A percentile compares a stretch with the other conserved stretches of the same genome.
These are phyloP conservation scores for Julus scanicus DNA, from an alignment of 2,888 invertebrate genomes.

Conservation along the genomic window DNA sequence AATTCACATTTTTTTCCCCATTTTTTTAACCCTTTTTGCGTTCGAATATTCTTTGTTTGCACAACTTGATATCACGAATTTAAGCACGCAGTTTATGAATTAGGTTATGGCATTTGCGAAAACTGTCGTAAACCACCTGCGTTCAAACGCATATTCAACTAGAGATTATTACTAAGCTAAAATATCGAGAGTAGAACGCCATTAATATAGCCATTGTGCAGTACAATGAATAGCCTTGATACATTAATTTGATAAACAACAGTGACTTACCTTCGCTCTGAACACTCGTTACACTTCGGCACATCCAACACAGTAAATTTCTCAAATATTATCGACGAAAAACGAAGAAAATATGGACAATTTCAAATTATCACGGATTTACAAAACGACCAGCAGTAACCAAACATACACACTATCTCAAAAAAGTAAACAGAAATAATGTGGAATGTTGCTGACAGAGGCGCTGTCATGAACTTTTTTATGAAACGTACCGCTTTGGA, in stretches of 20 bases:
- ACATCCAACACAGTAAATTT: background rate
- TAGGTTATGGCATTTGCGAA: background rate
- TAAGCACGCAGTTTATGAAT: background rate
- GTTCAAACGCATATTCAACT: background rate
- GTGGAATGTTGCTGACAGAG: background rate
- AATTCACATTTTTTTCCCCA: background rate
- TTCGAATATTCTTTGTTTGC: background rate
- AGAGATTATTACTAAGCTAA: background rate
- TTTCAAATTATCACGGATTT: background rate
- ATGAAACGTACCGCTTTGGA: background rate
- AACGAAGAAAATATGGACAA: background rate
- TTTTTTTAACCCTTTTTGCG: background rate
- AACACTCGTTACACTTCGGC: background rate
- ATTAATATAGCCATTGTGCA: constrained; percentile 6
- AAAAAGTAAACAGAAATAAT: constrained; percentile 8
- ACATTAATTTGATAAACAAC: background rate
- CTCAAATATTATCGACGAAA: background rate
- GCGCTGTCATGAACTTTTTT: background rate
- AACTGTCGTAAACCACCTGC: background rate
- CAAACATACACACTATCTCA: background rate
- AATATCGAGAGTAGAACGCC: background rate
- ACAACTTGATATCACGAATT: background rate
- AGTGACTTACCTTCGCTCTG: background rate
- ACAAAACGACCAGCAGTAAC: background rate
- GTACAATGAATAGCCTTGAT: constrained; percentile 2